phyloP scores from a whole-genome alignment of 2,113 vertebrate genomes.

The Shinisaurus crocodilurus region DNA sequence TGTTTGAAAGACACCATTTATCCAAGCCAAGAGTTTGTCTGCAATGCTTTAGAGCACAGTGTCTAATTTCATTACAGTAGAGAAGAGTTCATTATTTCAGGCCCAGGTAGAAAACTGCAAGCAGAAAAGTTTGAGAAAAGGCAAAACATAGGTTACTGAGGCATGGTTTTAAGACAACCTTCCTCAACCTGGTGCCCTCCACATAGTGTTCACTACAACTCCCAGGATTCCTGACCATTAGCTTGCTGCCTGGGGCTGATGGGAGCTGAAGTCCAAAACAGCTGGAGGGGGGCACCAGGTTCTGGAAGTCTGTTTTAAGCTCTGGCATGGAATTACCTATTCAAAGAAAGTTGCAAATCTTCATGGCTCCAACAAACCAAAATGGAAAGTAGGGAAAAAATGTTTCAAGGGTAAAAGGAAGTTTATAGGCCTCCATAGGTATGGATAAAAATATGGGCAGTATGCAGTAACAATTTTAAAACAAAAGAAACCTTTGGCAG shows the following conservation, averaged over 20 bases:
- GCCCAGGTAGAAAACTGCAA: background rate
- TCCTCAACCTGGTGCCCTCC: too few relatives aligned
- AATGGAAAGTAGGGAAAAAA: background rate
- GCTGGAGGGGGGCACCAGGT: too few relatives aligned
- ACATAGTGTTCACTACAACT: too few relatives aligned
- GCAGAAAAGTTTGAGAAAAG: background rate
- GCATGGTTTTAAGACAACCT: background rate
- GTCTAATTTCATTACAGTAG: background rate
- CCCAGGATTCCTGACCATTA: too few relatives aligned
- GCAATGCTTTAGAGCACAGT: background rate
- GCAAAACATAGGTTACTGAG: background rate
- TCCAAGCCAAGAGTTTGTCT: background rate
- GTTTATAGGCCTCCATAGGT: background rate
- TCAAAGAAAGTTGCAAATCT: background rate
- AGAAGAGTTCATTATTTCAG: background rate
- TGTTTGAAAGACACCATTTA: background rate
- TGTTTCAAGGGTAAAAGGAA: background rate
- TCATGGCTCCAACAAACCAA: background rate
- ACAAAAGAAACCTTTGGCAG: slow-evolving; percentile 1
- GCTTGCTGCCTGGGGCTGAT: too few relatives aligned
- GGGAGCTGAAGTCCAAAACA: too few relatives aligned
- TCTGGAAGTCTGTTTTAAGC: background rate
- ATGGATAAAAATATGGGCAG: background rate
- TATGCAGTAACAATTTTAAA: background rate
- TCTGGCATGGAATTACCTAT: background rate